These are phyloP conservation scores for Tetragonisca angustula DNA, from an alignment of 2,888 invertebrate species.

Conservation along the genomic window DNA sequence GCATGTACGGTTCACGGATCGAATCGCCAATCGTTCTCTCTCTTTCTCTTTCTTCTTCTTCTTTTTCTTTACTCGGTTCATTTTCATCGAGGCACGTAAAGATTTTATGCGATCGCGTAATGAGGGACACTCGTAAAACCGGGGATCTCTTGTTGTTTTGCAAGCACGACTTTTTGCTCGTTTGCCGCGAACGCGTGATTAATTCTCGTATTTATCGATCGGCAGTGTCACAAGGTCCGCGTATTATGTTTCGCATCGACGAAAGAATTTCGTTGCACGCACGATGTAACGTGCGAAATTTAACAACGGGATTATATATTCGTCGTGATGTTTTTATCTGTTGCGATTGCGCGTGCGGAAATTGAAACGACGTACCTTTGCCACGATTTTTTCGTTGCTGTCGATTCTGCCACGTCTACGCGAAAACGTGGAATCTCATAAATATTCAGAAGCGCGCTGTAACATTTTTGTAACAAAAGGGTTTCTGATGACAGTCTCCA, in stretches of 20 bases:
- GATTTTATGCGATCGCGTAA: conserved; percentile 31
- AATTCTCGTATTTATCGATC: not conserved
- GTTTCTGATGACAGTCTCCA: no score
- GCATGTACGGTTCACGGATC: not conserved
- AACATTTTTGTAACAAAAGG: no score
- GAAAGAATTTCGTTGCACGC: not conserved
- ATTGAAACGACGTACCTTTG: no score
- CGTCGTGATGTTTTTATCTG: not conserved
- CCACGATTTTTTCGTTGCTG: no score
- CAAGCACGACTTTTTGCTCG: not conserved
- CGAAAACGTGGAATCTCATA: no score
- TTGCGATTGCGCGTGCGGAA: not conserved
- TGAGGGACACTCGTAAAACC: not conserved
- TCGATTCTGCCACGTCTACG: no score
- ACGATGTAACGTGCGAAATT: not conserved
- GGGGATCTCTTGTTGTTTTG: not conserved
- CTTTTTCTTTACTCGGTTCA: not conserved
- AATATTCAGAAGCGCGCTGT: no score
- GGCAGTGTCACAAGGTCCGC: not conserved
- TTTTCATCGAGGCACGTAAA: conserved; percentile 11
- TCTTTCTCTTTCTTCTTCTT: not conserved
- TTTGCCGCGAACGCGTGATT: not conserved
- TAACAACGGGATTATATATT: not conserved
- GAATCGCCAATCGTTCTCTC: not conserved
- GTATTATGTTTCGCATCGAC: not conserved